Percentiles rank a stretch among this genome's conserved stretches.
phyloP scores from a whole-genome alignment of 2,888 invertebrate genomes.

The Limulus polyphemus region DNA sequence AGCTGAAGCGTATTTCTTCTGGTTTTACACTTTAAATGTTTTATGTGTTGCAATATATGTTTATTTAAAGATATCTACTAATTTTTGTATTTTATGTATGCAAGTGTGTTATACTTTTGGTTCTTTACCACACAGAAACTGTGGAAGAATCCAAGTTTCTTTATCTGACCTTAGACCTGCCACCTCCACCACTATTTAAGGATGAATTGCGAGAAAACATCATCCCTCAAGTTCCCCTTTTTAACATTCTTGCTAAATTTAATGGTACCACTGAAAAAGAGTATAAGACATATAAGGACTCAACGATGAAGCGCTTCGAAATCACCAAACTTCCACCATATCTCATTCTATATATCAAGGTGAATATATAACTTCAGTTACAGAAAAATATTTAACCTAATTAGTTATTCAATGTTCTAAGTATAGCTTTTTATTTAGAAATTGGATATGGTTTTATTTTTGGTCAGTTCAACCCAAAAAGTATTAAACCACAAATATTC shows the following conservation, averaged over 20 bases:
- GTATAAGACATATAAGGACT: conserved; percentile 98
- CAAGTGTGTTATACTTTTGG: no score
- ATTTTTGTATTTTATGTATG: not conserved
- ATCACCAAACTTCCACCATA: conserved; percentile 85
- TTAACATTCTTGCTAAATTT: conserved; percentile 85
- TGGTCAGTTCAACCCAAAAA: not conserved
- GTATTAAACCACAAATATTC: no score
- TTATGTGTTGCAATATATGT: no score
- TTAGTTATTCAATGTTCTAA: no score
- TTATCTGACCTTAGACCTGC: conserved; percentile 92
- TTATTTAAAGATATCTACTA: conserved; percentile 3
- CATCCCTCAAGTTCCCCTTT: conserved; percentile 94
- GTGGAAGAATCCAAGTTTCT: conserved; percentile 85
- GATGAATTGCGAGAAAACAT: conserved; percentile 98
- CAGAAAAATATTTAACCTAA: no score
- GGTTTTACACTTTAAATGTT: no score
- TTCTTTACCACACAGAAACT: conserved; percentile 31
- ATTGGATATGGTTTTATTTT: not conserved
- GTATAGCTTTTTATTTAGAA: no score
- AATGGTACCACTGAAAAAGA: conserved; percentile 92
- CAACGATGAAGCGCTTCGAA: conserved; percentile 92
- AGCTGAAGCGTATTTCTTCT: no score
- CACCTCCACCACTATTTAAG: conserved; percentile 91
- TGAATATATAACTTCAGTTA: conserved; percentile 25
- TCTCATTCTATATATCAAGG: conserved; percentile 87